Base-by-base conservation (phyloP, 2,113 vertebrate genomes). In the Xyrauchen texanus region DNA sequence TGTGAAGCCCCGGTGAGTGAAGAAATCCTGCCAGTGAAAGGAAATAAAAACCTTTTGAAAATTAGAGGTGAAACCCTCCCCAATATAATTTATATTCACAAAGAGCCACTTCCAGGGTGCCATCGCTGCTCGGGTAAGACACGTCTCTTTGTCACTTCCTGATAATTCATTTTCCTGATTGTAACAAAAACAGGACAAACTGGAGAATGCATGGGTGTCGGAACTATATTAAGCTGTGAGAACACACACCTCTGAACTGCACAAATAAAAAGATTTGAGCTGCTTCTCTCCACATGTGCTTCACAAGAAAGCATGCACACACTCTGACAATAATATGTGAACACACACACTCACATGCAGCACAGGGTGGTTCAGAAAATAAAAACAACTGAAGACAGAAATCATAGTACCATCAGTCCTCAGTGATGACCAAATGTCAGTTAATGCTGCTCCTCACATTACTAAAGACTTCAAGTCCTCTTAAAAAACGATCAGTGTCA, bases 51-150 rank as follows among this genome's bases (percentile, higher is more conserved):
- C 53, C 79, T 73, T 81, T 72, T 71, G 66, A 69, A 85, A 83
- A 85, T 81, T 63, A 78, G 49, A 76, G 67, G 60, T 53, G 77
- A 68, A 68, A 63, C 15, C 8, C 9, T 53, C 45, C 47, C 11
- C 16, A 49, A 77, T 77, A 7, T 7, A 42, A 76, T 78, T 68
- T 78, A 83, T 83, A 85, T 85, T 85, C 81, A 85, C 81, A 81
- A 83, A 75, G 74, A 80, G 61, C 65, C 63, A 42, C 71, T 81
- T 79, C 47, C 76, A 69, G 68, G 77, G 76, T 11, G 46, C 51
- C 61, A 64, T 70, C 12, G 7, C 49, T 55, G 74, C 42, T 80
- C 46, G 52, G 75, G 52, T 8, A 74, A 78, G 79, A 69, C 16
- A 62, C 51, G 79, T 49, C 45, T 62, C 82, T 80, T 73, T 77